Evolutionary conservation across 2,797 vertebrate species (phyloP).

Genomic region (Falco cherrug): DNA sequence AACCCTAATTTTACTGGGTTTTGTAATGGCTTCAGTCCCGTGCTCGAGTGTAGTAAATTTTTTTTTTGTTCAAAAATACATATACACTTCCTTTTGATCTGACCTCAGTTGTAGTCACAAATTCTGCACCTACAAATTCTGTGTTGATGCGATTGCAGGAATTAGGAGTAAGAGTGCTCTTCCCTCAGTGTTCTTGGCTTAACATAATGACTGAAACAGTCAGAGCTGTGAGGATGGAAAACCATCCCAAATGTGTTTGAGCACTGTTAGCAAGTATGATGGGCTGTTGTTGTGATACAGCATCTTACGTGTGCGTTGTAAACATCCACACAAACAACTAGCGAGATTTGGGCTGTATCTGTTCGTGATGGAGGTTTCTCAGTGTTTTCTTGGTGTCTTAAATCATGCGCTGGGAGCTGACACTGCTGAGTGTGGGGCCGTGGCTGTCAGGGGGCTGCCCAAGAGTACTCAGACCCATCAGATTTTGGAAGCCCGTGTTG

Average conservation of each 20-base stretch:
- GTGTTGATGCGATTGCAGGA: not conserved
- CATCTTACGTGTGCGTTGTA: fast-evolving
- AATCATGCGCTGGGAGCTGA: not conserved
- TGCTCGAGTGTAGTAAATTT: not conserved
- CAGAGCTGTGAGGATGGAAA: not conserved
- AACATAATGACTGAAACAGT: not conserved
- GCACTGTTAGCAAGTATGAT: not conserved
- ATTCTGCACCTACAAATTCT: too few relatives aligned
- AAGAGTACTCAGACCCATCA: fast-evolving
- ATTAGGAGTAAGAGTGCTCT: not conserved
- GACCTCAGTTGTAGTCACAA: not conserved
- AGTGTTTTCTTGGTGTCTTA: not conserved
- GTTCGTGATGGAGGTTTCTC: not conserved
- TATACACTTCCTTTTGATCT: not conserved
- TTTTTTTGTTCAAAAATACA: not conserved
- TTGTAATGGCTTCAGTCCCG: not conserved
- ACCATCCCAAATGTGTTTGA: too few relatives aligned
- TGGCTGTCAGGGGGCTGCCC: not conserved
- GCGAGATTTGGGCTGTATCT: not conserved
- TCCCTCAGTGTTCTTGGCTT: not conserved
- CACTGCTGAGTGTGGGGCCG: fast-evolving
- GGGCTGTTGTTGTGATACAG: not conserved
- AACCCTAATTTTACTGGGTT: fast-evolving
- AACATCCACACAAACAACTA: not conserved
- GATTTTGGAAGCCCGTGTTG: not conserved